Conservation (phyloP, 2,797 vertebrate genomes). For the Anniella stebbinsi region DNA sequence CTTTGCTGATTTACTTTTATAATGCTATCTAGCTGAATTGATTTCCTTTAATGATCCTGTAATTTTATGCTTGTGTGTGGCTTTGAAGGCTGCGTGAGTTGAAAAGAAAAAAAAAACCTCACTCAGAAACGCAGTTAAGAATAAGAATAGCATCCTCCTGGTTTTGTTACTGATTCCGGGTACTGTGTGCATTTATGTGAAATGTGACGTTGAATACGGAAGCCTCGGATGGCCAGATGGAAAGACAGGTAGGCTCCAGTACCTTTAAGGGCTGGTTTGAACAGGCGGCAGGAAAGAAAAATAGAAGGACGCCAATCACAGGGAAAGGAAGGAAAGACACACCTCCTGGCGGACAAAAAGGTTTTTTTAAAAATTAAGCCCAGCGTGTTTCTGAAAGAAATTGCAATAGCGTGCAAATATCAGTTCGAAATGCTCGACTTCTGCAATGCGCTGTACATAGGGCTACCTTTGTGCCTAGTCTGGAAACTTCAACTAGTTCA, state of each 20-base stretch:
- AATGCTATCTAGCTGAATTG: not conserved
- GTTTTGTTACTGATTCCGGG: not conserved
- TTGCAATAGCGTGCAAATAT: no score
- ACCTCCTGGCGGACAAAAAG: no score
- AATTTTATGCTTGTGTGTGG: not conserved
- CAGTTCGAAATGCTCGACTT: no score
- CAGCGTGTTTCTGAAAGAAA: not conserved
- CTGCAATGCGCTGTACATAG: no score
- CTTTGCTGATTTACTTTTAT: not conserved
- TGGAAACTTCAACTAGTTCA: no score
- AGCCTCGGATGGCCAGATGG: no score
- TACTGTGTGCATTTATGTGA: no score
- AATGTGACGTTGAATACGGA: not conserved
- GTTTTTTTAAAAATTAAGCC: not conserved
- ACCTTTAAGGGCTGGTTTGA: not conserved
- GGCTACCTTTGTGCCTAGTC: no score
- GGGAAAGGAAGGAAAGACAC: not conserved
- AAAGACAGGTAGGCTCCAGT: not conserved
- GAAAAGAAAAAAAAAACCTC: not conserved
- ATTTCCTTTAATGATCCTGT: not conserved
- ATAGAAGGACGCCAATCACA: not conserved
- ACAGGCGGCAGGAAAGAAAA: not conserved
- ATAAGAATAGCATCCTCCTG: not conserved
- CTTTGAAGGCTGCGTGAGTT: not conserved
- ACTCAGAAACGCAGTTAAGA: not conserved